A percentile compares a stretch with the other conserved stretches of the same genome.
phyloP scores from a whole-genome alignment of 1,140 invertebrate species.

The Theocolax elegans region DNA sequence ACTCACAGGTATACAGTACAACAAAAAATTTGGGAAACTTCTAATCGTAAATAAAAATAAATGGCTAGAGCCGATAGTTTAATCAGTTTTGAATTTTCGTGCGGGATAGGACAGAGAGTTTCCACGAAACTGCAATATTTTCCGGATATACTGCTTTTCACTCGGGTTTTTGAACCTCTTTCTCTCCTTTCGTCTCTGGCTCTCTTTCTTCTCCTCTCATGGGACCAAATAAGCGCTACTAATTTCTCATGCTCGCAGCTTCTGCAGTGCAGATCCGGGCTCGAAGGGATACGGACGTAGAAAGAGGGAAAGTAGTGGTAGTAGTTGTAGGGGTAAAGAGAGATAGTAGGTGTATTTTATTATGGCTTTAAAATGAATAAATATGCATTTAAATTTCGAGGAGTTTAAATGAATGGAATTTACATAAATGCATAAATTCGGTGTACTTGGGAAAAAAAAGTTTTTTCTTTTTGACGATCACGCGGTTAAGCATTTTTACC shows the following conservation, averaged over 20 bases:
- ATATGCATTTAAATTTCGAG: slow-evolving; percentile 20
- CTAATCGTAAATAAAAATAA: too few relatives aligned
- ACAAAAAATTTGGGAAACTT: too few relatives aligned
- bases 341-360: slow-evolving; percentile 11
- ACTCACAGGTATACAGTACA: too few relatives aligned
- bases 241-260: slow-evolving; percentile 47
- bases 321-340: slow-evolving; percentile 1
- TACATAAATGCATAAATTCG: slow-evolving; percentile 14
- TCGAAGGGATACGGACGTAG: not conserved
- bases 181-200: not conserved
- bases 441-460: not conserved
- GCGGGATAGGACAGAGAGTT: not conserved
- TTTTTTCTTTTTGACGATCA: slow-evolving; percentile 6
- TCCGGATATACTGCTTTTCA: not conserved
- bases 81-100: not conserved
- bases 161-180: not conserved
- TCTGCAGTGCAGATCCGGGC: slow-evolving; percentile 29
- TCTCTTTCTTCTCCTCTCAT: not conserved
- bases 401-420: not conserved
- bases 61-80: too few relatives aligned
- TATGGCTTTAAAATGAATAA: slow-evolving; percentile 15
- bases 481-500: not conserved
- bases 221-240: slow-evolving; percentile 44
- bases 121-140: not conserved
- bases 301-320: slow-evolving; percentile 31